A percentile compares a stretch with the other conserved stretches of the same genome.
Evolutionary conservation across 1,140 invertebrate genomes (phyloP).

Genomic region (Macrostomum lignano): DNA sequence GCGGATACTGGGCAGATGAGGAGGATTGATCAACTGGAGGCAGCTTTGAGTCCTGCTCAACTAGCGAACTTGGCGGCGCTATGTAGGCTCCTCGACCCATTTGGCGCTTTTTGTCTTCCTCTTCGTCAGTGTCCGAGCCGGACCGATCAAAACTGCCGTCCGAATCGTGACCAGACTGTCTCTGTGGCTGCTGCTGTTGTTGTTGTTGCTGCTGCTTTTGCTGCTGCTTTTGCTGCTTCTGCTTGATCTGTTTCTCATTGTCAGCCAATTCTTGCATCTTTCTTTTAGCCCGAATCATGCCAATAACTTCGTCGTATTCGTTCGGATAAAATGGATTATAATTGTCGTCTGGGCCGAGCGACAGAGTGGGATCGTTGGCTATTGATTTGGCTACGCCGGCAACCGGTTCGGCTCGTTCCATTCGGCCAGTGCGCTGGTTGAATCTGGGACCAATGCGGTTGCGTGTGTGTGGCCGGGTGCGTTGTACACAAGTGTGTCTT

Average conservation of each 20-base stretch:
- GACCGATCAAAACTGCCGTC: neutral
- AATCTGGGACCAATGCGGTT: slow-evolving; percentile 1
- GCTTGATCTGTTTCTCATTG: neutral
- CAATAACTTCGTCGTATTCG: slow-evolving; percentile 4
- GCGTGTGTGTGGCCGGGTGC: too few relatives aligned
- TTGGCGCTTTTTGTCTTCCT: neutral
- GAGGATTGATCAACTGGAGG: slow-evolving; percentile 7
- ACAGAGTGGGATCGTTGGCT: neutral
- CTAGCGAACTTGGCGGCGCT: slow-evolving; percentile 27
- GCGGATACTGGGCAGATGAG: neutral
- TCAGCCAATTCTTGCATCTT: neutral
- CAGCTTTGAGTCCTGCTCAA: slow-evolving; percentile 12
- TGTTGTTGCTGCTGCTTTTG: too few relatives aligned
- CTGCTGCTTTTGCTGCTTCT: neutral
- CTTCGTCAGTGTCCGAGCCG: neutral
- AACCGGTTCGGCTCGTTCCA: slow-evolving; percentile 1
- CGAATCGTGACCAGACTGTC: neutral
- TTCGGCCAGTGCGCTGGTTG: slow-evolving; percentile 5
- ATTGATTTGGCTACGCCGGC: neutral
- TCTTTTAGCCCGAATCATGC: neutral
- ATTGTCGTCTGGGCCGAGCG: neutral
- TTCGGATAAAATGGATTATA: slow-evolving; percentile 5
- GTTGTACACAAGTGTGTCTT: too few relatives aligned
- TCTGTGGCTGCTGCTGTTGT: neutral
- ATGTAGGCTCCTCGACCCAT: slow-evolving; percentile 30